Conservation (phyloP, 37 sponge, comb jelly and placozoan genomes). For the Dysidea cf. avara region DNA sequence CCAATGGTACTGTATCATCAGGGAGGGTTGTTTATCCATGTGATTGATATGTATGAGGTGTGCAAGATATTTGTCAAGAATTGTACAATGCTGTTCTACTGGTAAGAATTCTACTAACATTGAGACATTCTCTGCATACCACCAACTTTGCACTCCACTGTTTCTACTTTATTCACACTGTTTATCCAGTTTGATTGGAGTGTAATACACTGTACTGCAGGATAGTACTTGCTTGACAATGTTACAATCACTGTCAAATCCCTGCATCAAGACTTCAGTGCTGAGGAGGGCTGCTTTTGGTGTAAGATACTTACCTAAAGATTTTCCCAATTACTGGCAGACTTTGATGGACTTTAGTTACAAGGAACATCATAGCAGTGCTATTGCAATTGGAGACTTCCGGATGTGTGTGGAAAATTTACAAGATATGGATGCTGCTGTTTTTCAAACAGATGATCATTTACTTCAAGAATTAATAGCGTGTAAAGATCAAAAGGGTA, state of each 20-base stretch:
- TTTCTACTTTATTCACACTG: no score
- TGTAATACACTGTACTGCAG: no score
- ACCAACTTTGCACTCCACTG: no score
- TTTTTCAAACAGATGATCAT: conserved; percentile 10
- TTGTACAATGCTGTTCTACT: no score
- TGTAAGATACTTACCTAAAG: not conserved
- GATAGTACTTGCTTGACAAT: no score
- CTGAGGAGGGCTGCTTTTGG: conserved; percentile 36
- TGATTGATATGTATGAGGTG: no score
- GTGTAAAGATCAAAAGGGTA: not conserved
- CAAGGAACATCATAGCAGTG: not conserved
- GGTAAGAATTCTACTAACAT: no score
- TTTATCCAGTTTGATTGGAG: no score
- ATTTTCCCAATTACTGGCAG: conserved; percentile 18
- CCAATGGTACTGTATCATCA: no score
- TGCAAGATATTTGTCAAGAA: no score
- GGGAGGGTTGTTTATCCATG: no score
- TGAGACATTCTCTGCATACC: no score
- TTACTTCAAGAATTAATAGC: not conserved
- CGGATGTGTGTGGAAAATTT: conserved; percentile 23
- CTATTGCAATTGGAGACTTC: not conserved
- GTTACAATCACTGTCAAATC: conserved; percentile 10
- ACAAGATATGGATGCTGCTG: conserved; percentile 4
- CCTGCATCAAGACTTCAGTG: conserved; percentile 20
- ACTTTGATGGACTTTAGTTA: conserved; percentile 22